phyloP scores from a whole-genome alignment of 2,113 vertebrate genomes.

The Lepus timidus region DNA sequence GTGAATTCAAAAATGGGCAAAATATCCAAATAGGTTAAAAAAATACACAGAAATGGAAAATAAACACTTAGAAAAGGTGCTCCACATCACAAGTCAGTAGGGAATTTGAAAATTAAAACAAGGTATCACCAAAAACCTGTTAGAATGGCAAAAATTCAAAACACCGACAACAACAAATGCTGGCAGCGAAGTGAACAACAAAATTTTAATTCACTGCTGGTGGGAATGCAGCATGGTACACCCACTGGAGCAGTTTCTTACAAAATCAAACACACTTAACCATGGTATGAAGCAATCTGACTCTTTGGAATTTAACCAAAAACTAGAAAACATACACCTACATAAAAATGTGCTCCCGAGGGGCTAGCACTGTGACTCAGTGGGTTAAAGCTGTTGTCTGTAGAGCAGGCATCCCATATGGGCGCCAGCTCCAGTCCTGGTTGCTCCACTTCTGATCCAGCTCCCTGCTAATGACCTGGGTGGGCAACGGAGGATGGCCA shows the following conservation, averaged over 20 bases:
- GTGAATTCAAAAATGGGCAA: not conserved
- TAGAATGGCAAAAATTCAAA: not conserved
- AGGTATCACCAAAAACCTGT: not conserved
- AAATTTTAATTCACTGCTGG: not conserved
- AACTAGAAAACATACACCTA: not conserved
- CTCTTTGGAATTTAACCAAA: not conserved
- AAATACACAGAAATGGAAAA: not conserved
- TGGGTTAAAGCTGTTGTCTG: too few species aligned
- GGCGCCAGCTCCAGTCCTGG: too few species aligned
- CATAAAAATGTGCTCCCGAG: not conserved
- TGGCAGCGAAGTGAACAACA: too few species aligned
- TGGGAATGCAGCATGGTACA: not conserved
- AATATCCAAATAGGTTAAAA: not conserved
- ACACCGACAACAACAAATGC: too few species aligned
- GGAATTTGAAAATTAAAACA: not conserved
- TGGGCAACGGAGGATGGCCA: too few species aligned
- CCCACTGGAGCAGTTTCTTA: not conserved
- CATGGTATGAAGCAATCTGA: not conserved
- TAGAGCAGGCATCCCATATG: too few species aligned
- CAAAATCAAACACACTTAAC: not conserved
- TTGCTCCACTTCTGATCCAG: too few species aligned
- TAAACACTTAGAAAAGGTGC: not conserved
- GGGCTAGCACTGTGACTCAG: too few species aligned
- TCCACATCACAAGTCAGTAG: not conserved
- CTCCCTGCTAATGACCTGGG: too few species aligned